Base-by-base conservation (phyloP, 2,888 invertebrate genomes). In the Caenorhabditis drosophilae region DNA sequence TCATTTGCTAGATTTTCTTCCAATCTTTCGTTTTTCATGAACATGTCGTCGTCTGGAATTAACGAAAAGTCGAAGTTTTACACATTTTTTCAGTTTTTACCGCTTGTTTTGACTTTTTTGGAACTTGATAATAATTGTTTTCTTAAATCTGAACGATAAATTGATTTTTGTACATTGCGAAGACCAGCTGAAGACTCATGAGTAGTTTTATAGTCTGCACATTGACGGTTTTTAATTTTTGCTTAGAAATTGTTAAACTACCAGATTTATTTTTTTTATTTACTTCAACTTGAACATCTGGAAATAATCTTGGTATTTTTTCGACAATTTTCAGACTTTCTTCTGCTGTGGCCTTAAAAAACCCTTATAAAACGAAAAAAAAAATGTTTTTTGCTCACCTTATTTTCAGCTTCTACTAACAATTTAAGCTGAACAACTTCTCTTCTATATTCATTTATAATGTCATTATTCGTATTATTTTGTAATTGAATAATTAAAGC, bases 1-100 rank as follows among this genome's bases (percentile, higher is more conserved):
- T 95, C 93, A 77, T 93, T 92, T 0, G 95, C 92, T 23, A 96
- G 90, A 84, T 91, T 91, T 80, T 92, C 92, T 83, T 96, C 95
- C 85, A 91, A 89, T 72, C 90, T 89, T 80, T 92, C 90, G 83
- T 96, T 92, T 84, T 92, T 91, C 81, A 91, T 90, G 52, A 95
- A 87, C 12, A 93, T 85, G 25, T 90, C 89, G 83, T 92, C 92
- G 67, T 50, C 58, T 44, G 31, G 31, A 31, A 31, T 9, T 49
- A 11, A 52, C 18, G 16, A 18, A 15, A 2, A 23, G 27, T 35
- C 11, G 23, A 42, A 34, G 9, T 4, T 20, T 27, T 36, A 4
- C 4, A 15, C 15, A 36, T 42, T 42, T 42, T 42, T 15, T 4
- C 6, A 6, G 4, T 6, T 42, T 42, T 42, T 42, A n/a, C 20